phyloP scores from a whole-genome alignment of 1,140 invertebrate genomes.

The Drosophila ohnishii region DNA sequence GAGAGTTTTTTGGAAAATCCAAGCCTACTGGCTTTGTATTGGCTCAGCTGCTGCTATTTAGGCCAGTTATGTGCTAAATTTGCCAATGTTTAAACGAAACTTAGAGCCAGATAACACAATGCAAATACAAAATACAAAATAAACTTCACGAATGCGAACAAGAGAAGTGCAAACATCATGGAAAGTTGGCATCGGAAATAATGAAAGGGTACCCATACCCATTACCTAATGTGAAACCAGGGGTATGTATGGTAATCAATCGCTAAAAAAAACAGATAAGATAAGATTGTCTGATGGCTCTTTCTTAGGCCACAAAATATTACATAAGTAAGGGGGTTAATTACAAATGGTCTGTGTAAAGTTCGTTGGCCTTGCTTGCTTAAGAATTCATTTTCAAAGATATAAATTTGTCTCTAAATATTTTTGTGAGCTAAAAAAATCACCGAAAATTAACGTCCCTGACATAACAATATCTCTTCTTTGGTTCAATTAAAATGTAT shows the following conservation, averaged over 20 bases:
- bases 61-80: constrained; percentile 55
- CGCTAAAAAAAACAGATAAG: constrained; percentile 11
- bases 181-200: constrained; percentile 15
- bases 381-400: neutral
- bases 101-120: constrained; percentile 52
- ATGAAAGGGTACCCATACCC: neutral
- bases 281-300: constrained; percentile 6
- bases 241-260: constrained; percentile 14
- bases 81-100: constrained; percentile 54
- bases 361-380: constrained; percentile 11
- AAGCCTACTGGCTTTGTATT: constrained; percentile 49
- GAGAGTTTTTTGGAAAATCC: constrained; percentile 43
- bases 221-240: constrained; percentile 12
- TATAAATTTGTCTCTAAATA: no score
- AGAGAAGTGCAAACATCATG: constrained; percentile 2
- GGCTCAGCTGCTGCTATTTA: constrained; percentile 61
- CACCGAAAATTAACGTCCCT: neutral
- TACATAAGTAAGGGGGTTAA: neutral
- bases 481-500: constrained; percentile 16
- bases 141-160: neutral
- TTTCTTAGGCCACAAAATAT: neutral
- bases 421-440: neutral
- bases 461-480: neutral
- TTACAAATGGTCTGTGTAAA: neutral
- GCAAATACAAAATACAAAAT: constrained; percentile 37